Conservation (phyloP, 1,140 invertebrate species). For the Bradysia coprophila region DNA sequence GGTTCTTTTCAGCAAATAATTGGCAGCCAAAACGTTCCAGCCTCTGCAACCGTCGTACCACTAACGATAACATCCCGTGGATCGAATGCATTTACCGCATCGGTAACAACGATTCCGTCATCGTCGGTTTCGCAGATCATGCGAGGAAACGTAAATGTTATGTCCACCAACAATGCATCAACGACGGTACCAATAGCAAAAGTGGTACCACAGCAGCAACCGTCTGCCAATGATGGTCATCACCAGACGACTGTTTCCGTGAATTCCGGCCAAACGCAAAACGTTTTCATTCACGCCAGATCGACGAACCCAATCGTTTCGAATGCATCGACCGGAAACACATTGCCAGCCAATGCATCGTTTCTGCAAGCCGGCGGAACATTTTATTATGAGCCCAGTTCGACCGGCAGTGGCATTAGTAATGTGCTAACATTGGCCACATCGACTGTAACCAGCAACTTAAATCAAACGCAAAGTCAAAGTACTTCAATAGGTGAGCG, state of each 20-base stretch:
- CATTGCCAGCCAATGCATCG: not conserved
- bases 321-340: not conserved
- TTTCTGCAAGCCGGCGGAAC: conserved; percentile 10
- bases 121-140: not conserved
- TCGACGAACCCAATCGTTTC: not conserved
- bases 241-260: not conserved
- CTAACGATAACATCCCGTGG: conserved; percentile 15
- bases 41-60: conserved; percentile 14
- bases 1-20: conserved; percentile 2
- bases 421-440: conserved; percentile 18
- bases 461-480: too few relatives aligned
- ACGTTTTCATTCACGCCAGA: not conserved
- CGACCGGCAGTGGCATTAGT: conserved; percentile 12
- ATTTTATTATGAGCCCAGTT: conserved; percentile 22
- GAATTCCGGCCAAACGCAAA: not conserved
- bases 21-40: not conserved
- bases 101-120: not conserved
- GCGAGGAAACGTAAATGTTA: conserved; percentile 12
- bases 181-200: conserved; percentile 12
- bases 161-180: conserved; percentile 16
- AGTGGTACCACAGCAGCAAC: conserved; percentile 14
- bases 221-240: not conserved
- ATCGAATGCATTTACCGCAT: not conserved
- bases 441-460: conserved; percentile 17
- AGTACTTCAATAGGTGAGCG: not conserved